A percentile compares a stretch with the other conserved stretches of the same genome.
Conservation (phyloP, 2,888 invertebrate species). For the Electrophaes corylata region DNA sequence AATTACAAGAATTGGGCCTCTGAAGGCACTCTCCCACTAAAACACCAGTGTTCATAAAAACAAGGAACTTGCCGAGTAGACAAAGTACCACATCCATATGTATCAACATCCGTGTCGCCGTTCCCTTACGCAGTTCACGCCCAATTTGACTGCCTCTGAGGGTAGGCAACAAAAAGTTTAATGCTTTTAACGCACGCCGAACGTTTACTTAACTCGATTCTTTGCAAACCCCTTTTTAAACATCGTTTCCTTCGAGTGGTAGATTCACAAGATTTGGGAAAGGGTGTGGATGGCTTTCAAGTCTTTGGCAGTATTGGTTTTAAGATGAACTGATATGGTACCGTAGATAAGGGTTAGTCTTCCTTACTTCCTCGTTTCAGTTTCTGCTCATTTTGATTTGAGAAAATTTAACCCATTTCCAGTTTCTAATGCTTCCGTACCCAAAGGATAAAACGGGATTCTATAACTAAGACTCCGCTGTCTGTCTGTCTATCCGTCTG, state of each 20-base stretch:
- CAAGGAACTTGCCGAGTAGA: no score
- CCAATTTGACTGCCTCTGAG: conserved; percentile 60
- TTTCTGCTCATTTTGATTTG: neutral
- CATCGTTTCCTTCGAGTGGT: conserved; percentile 25
- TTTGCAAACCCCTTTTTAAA: conserved; percentile 29
- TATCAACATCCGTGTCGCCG: conserved; percentile 11
- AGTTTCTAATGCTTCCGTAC: no score
- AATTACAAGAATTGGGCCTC: no score
- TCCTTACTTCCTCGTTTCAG: neutral
- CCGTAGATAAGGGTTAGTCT: neutral
- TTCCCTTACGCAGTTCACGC: conserved; percentile 58
- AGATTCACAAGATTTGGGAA: conserved; percentile 24
- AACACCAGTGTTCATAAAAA: no score
- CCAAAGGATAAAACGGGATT: no score
- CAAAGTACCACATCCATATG: conserved; percentile 17
- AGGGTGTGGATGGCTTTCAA: conserved; percentile 14
- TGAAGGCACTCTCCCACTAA: no score
- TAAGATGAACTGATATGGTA: conserved; percentile 2
- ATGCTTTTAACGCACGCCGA: conserved; percentile 59
- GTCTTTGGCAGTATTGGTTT: conserved; percentile 7
- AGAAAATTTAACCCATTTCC: no score
- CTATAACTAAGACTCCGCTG: no score
- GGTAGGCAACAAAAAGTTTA: conserved; percentile 62
- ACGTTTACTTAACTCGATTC: conserved; percentile 57
- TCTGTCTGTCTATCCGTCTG: no score